Conservation (phyloP, 2,888 invertebrate genomes). For the Imbricaverruca yamaguchii region DNA sequence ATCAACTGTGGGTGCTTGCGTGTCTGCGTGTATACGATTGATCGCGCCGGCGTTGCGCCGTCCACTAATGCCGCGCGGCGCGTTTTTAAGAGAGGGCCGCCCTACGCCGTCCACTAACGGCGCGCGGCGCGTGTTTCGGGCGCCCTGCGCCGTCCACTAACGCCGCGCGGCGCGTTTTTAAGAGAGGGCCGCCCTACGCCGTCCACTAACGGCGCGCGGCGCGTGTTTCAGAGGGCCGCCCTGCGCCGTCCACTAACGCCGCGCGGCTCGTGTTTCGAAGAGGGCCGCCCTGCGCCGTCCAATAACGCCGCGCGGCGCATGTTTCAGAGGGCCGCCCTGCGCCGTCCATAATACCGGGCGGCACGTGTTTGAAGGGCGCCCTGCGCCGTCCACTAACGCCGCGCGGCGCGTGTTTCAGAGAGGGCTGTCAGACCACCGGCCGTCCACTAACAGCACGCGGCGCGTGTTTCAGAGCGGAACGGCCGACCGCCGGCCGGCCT, state of each 20-base stretch:
- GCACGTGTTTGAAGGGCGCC: too few species aligned
- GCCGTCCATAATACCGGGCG: too few species aligned
- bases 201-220: neutral
- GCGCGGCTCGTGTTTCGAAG: neutral
- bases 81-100: conserved; percentile 22
- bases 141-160: conserved; percentile 29
- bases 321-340: conserved; percentile 27
- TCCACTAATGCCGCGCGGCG: too few species aligned
- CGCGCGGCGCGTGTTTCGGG: conserved; percentile 4
- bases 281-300: conserved; percentile 30
- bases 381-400: too few species aligned
- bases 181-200: conserved; percentile 28
- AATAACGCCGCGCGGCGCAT: too few species aligned
- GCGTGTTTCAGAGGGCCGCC: conserved; percentile 22
- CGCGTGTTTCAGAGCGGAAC: neutral
- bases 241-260: conserved; percentile 27
- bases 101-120: conserved; percentile 26
- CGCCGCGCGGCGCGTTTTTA: neutral
- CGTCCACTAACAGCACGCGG: too few species aligned
- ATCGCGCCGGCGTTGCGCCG: too few species aligned
- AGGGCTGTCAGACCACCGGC: too few species aligned
- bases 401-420: too few species aligned
- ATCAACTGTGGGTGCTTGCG: too few species aligned
- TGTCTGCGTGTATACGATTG: too few species aligned
- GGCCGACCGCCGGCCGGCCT: conserved; percentile 25